Evolutionary conservation across 2,888 invertebrate species (phyloP).

Genomic region (Colletes collaris): DNA sequence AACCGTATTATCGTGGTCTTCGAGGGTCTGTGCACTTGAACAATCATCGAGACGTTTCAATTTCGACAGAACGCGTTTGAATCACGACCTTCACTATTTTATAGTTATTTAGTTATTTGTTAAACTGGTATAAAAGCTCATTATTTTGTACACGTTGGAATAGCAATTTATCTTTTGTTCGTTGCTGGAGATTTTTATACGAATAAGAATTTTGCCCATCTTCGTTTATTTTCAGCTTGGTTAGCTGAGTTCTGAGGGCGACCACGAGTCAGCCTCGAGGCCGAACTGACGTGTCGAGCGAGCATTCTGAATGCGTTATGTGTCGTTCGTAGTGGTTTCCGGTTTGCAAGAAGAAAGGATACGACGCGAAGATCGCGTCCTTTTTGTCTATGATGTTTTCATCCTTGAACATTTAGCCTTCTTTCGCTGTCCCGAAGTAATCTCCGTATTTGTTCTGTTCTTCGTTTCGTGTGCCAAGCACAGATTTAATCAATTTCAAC

Average conservation of each 20-base stretch:
- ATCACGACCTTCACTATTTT: no score
- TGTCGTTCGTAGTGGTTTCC: conserved; percentile 49
- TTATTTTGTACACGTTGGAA: no score
- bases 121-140: no score
- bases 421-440: background rate
- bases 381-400: conserved; percentile 41
- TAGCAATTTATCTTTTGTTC: no score
- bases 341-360: conserved; percentile 50
- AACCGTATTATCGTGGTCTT: conserved; percentile 33
- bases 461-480: no score
- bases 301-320: conserved; percentile 57
- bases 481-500: no score
- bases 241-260: conserved; percentile 23
- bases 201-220: no score
- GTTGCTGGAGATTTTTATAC: background rate
- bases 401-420: conserved; percentile 44
- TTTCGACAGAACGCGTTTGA: conserved; percentile 1
- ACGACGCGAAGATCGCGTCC: conserved; percentile 34
- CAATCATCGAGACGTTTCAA: conserved; percentile 38
- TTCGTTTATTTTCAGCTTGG: conserved; percentile 11
- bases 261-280: conserved; percentile 38
- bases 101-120: no score
- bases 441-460: no score
- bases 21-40: conserved; percentile 14
- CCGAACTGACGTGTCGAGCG: conserved; percentile 52